Evolutionary conservation across 2,888 invertebrate genomes (phyloP), one percentile per base, ranked within the genome.

Genomic region (Hirtodrosophila alboralis): DNA sequence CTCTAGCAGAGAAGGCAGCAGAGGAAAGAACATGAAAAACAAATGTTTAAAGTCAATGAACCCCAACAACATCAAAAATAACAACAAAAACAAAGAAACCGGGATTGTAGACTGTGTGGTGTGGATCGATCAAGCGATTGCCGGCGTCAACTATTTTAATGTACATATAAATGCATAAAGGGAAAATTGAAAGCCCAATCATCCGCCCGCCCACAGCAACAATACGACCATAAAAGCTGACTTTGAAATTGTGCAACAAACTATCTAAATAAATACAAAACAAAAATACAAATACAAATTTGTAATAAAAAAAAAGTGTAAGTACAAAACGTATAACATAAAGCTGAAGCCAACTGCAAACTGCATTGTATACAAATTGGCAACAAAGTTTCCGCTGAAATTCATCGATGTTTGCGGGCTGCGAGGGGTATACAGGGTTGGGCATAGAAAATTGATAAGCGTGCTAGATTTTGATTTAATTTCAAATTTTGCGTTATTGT

Each of bases 341-440:
- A 41, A 45, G 41, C 10, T 10, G 38, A 34, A 31, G 14, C 30
- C 18, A 66, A 61, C 44, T 45, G 59, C 12, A 62, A 71, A 72
- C 53, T 80, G 81, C 71, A 81, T 68, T 84, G 71, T 64, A 84
- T 81, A 83, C 85, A 81, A 79, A 79, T 79, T 81, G 68, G 53
- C 63, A 62, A 59, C 63, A 67, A 74, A 70, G 52, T 76, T 84
- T 63, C 43, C 57, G 67, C 56, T 61, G 53, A 44, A 33, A 70
- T 62, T 69, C 41, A 41, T 34, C 30, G 60, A 44, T 9, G 27
- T 26, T 41, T 31, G 18, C 13, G 27, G 2, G 7, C 13, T 6
- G 14, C 5, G 10, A 1, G 3, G 34, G 27, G 30, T 36, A 31
- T 31, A 33, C n/a, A 7, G 18, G 38, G 27, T 23, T 12, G 47